Evolutionary conservation across 2,797 vertebrate species (phyloP).

Genomic region (Ara ararauna): DNA sequence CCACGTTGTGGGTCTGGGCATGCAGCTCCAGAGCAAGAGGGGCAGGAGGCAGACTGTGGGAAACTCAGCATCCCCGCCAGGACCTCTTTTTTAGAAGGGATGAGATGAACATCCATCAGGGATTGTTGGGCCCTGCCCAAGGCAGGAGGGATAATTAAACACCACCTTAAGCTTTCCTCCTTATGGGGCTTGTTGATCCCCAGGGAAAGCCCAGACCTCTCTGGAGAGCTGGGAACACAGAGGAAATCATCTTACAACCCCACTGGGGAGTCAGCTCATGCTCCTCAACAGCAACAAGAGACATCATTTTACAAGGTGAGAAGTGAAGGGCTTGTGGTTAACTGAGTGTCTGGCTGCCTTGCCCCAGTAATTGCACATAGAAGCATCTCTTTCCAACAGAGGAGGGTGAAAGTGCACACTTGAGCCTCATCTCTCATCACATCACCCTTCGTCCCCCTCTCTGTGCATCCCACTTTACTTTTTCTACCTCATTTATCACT

Average conservation of each 20-base stretch:
- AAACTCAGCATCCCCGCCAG: accelerated
- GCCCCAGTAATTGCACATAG: background rate
- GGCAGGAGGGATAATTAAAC: background rate
- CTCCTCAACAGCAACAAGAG: background rate
- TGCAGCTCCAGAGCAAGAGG: accelerated
- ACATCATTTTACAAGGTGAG: background rate
- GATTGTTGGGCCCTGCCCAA: background rate
- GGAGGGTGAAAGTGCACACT: accelerated
- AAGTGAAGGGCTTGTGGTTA: background rate
- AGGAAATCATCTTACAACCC: background rate
- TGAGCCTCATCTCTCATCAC: background rate
- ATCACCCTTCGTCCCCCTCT: background rate
- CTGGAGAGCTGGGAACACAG: background rate
- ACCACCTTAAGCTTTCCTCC: background rate
- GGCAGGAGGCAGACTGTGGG: accelerated
- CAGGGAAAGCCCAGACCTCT: background rate
- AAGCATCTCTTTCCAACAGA: background rate
- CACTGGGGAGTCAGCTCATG: background rate
- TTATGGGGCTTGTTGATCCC: background rate
- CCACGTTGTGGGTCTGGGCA: accelerated
- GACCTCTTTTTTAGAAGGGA: background rate
- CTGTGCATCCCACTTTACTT: background rate
- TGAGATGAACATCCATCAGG: background rate
- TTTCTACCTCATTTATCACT: background rate
- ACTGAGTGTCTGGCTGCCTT: background rate